A percentile compares a stretch with the other conserved stretches of the same genome.
phyloP scores from a whole-genome alignment of 2,113 vertebrate species.

The Charadrius vociferus region DNA sequence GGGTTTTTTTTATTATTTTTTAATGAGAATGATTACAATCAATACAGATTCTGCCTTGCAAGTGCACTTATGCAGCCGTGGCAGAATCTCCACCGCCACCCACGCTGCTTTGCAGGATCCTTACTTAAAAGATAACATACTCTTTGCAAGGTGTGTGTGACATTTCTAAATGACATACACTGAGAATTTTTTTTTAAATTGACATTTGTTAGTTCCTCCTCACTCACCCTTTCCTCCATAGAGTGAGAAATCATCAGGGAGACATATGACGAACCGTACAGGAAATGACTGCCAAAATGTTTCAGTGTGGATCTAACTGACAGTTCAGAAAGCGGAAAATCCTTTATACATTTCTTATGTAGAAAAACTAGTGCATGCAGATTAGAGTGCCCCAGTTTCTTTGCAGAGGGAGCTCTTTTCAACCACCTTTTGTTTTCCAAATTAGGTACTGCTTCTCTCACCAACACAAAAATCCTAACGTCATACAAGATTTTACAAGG shows the following conservation, averaged over 20 bases:
- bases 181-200: neutral
- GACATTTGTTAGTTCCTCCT: slow-evolving; percentile 48
- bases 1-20: neutral
- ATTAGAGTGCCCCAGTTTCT: slow-evolving; percentile 40
- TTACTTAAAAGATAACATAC: neutral
- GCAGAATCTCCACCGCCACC: neutral
- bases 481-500: neutral
- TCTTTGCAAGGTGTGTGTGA: neutral
- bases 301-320: slow-evolving; percentile 40
- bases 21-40: neutral
- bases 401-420: neutral
- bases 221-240: neutral
- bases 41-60: neutral
- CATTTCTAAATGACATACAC: slow-evolving; percentile 4
- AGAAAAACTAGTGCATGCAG: slow-evolving; percentile 41
- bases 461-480: neutral
- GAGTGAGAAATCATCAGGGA: slow-evolving; percentile 52
- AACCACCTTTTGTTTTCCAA: neutral
- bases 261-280: slow-evolving; percentile 29
- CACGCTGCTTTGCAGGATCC: neutral
- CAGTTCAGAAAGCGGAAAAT: slow-evolving; percentile 54
- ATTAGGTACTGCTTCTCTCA: neutral
- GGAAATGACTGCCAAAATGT: slow-evolving; percentile 52
- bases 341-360: slow-evolving; percentile 13
- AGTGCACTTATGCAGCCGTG: neutral